phyloP scores from a whole-genome alignment of 2,113 vertebrate species.

The Aythya baeri region DNA sequence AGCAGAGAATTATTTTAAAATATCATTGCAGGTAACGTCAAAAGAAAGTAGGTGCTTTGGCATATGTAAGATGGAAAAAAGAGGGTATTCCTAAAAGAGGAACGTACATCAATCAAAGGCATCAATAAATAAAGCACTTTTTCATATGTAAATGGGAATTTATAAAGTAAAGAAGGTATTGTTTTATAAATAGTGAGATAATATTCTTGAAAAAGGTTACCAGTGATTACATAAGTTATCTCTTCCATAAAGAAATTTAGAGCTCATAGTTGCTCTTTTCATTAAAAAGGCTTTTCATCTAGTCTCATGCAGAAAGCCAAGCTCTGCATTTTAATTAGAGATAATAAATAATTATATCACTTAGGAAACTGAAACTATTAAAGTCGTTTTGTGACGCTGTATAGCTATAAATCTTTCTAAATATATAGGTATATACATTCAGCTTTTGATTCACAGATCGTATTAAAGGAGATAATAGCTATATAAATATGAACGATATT shows the following conservation, averaged over 20 bases:
- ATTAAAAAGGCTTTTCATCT: constrained; percentile 80
- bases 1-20: background rate
- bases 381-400: constrained; percentile 26
- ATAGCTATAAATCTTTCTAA: background rate
- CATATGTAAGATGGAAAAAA: constrained; percentile 60
- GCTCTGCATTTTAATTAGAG: constrained; percentile 84
- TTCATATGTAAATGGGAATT: constrained; percentile 84
- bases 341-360: constrained; percentile 80
- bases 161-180: constrained; percentile 80
- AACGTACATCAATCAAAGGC: constrained; percentile 75
- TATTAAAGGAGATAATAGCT: background rate
- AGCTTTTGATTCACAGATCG: constrained; percentile 19
- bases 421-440: background rate
- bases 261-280: constrained; percentile 83
- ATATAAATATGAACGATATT: background rate
- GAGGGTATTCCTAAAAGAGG: constrained; percentile 68
- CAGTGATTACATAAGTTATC: constrained; percentile 84
- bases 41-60: constrained; percentile 51
- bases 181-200: constrained; percentile 86
- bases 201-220: constrained; percentile 86
- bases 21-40: constrained; percentile 30
- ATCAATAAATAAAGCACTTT: constrained; percentile 81
- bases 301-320: constrained; percentile 75
- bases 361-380: constrained; percentile 75
- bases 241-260: constrained; percentile 81